Base-by-base conservation (phyloP, 2,797 vertebrate genomes). In the Channa striata region DNA sequence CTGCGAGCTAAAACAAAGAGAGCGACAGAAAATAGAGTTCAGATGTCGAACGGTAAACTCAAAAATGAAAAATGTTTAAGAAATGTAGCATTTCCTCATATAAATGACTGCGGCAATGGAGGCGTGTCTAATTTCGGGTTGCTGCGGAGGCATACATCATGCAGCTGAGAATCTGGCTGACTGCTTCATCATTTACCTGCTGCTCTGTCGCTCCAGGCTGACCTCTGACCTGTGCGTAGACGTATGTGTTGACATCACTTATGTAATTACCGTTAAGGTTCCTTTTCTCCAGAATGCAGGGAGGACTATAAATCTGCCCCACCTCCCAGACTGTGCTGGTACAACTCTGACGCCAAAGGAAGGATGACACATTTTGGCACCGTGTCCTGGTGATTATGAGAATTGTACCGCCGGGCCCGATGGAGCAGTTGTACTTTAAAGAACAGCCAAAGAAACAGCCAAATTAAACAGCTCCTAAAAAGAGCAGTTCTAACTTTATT, bases 341-440 rank as follows among this genome's bases (percentile, higher is more conserved):
- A 20, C 57, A 13, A 8, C 47, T 23, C 17, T 50, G 65, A 69
- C 17, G 25, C 49, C 54, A 23, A 64, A 59, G 54, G 48, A 19
- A 10, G 12, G 69, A 46, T 64, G 75, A 54, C 63, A 68, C 59
- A 39, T 14, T 59, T 42, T 78, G 70, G 60, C 65, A 59, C 3
- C 1, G 6, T 23, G 65, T 10, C 1, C 52, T 53, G 64, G 42
- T 67, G 49, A 73, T 59, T 37, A 54, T 44, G 37, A 50, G 59
- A 20, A 43, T 37, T 20, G 33, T 33, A 8, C 51, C 12, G 69
- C 40, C 52, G 1, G 39, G 2, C 46, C 60, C 60, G 56, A 61
- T 9, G 49, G 71, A 33, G 19, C 54, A 5, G 43, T 56, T 63
- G 2, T 59, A 56, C 39, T 14, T 50, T 58, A 52, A 71, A 34